Evolutionary conservation across 1,140 invertebrate species (phyloP).

Genomic region (Drosophila nigrodunni): DNA sequence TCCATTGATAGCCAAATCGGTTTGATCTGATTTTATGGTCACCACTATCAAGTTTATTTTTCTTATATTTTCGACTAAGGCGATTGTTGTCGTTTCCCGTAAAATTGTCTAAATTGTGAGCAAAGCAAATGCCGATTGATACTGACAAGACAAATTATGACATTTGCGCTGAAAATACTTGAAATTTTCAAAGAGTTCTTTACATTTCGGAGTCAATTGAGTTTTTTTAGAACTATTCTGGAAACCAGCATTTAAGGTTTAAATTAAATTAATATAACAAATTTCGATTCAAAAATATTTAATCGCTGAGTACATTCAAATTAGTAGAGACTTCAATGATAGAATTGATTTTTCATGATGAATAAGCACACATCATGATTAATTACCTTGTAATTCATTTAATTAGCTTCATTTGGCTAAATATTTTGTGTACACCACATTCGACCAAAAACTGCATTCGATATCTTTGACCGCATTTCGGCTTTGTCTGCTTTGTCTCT

Average conservation of each 20-base stretch:
- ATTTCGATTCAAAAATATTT: no score
- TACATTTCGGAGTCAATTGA: neutral
- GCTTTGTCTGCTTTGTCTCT: conserved; percentile 58
- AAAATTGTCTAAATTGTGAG: conserved; percentile 66
- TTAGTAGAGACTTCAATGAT: no score
- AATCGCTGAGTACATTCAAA: no score
- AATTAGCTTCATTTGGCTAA: conserved; percentile 3
- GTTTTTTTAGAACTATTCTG: neutral
- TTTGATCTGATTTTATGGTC: conserved; percentile 30
- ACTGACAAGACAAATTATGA: neutral
- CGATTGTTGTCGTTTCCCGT: conserved; percentile 61
- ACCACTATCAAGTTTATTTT: conserved; percentile 72
- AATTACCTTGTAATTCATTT: conserved; percentile 13
- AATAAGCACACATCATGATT: neutral
- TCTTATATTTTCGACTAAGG: conserved; percentile 44
- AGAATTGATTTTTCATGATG: no score
- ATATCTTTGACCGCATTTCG: conserved; percentile 54
- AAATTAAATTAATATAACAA: no score
- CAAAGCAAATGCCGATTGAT: conserved; percentile 21
- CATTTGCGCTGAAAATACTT: conserved; percentile 16
- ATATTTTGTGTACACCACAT: conserved; percentile 9
- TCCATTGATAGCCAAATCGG: conserved; percentile 35
- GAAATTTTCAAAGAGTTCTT: neutral
- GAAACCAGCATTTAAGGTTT: no score
- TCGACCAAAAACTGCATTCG: conserved; percentile 27